A percentile compares a stretch with the other conserved stretches of the same genome.
These are phyloP conservation scores for Ophion slaviceki DNA, from an alignment of 2,888 invertebrate species.

Conservation along the genomic window DNA sequence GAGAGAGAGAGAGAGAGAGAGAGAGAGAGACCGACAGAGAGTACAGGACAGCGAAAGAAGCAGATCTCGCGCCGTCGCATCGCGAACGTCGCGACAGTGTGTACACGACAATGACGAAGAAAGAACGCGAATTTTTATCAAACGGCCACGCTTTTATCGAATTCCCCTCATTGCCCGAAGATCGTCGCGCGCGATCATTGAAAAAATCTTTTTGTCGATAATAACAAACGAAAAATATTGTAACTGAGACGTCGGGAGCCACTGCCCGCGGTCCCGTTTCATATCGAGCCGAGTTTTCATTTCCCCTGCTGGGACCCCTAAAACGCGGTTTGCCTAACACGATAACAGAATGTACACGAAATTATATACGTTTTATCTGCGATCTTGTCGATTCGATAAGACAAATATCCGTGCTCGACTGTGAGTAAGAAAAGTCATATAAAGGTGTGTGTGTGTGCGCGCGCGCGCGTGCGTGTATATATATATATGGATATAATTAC, in stretches of 20 bases:
- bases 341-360: conserved; percentile 70
- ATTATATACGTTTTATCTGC: conserved; percentile 69
- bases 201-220: conserved; percentile 16
- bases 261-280: background rate
- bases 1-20: background rate
- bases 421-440: conserved; percentile 52
- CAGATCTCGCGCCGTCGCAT: conserved; percentile 63
- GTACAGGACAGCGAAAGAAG: no score
- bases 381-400: conserved; percentile 67
- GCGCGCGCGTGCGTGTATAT: background rate
- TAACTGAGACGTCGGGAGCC: background rate
- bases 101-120: background rate
- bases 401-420: conserved; percentile 58
- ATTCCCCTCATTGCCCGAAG: background rate
- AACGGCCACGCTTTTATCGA: background rate
- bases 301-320: conserved; percentile 8
- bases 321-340: conserved; percentile 40
- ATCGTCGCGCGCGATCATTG: background rate
- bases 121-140: background rate
- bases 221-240: conserved; percentile 7
- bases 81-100: conserved; percentile 43
- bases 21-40: background rate
- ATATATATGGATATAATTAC: conserved; percentile 11
- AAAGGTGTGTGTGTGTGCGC: background rate
- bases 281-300: background rate